These are phyloP conservation scores for Oriolus oriolus DNA, from an alignment of 2,113 vertebrate genomes.

Conservation along the genomic window DNA sequence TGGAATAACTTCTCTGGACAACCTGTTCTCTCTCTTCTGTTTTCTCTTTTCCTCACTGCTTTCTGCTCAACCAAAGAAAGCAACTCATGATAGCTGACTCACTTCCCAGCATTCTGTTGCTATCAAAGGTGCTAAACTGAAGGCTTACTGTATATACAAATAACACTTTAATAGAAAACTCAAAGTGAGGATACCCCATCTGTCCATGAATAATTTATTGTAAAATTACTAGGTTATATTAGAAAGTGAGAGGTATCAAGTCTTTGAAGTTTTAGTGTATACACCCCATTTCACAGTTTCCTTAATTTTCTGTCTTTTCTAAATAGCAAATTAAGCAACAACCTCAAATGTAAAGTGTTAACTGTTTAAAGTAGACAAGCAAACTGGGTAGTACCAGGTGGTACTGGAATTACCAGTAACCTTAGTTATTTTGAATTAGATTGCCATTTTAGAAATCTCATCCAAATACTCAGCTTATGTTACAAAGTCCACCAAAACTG, in stretches of 20 bases:
- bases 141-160: background rate
- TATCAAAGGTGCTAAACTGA: background rate
- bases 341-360: background rate
- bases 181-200: background rate
- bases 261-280: background rate
- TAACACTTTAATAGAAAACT: background rate
- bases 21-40: background rate
- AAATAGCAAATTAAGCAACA: background rate
- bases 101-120: background rate
- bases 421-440: background rate
- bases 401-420: background rate
- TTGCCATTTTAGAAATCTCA: background rate
- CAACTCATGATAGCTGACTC: background rate
- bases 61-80: background rate
- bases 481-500: background rate
- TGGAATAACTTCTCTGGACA: background rate
- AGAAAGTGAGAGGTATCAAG: background rate
- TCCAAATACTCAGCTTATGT: background rate
- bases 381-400: background rate
- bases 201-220: background rate
- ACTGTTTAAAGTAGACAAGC: background rate
- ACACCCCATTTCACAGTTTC: background rate
- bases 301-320: background rate
- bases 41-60: background rate
- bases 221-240: background rate